Conservation (phyloP, 2,888 invertebrate species). For the Linnaemya tessellans region DNA sequence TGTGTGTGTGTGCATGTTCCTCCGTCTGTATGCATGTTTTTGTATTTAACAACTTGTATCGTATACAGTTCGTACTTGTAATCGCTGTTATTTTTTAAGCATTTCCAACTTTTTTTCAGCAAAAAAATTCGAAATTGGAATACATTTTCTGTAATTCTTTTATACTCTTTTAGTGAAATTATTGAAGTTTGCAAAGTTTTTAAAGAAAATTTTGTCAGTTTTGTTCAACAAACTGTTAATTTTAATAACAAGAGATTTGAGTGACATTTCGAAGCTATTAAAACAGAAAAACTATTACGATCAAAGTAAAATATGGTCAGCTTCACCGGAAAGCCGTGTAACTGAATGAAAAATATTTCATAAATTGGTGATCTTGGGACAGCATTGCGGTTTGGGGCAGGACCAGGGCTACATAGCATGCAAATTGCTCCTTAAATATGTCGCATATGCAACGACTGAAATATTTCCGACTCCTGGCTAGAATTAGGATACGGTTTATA, state of each 20-base stretch:
- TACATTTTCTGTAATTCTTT: slow-evolving; percentile 35
- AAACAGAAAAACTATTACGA: background rate
- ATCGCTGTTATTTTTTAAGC: slow-evolving; percentile 32
- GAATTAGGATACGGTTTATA: too few relatives aligned
- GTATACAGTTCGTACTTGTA: background rate
- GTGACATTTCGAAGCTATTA: background rate
- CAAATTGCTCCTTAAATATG: too few relatives aligned
- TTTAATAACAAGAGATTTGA: slow-evolving; percentile 1
- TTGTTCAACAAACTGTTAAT: slow-evolving; percentile 12
- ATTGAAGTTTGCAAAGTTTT: slow-evolving; percentile 34
- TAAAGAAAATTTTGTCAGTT: slow-evolving; percentile 19
- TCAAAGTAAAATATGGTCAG: background rate
- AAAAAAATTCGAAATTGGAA: slow-evolving; percentile 37
- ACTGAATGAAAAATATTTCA: too few relatives aligned
- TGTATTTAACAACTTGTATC: slow-evolving; percentile 32
- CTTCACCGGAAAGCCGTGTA: too few relatives aligned
- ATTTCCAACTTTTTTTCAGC: slow-evolving; percentile 33
- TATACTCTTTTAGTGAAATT: slow-evolving; percentile 21
- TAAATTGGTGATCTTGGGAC: too few relatives aligned
- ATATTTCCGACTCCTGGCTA: too few relatives aligned
- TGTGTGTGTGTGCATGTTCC: too few relatives aligned
- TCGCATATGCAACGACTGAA: too few relatives aligned
- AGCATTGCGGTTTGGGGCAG: too few relatives aligned
- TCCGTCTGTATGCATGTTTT: background rate
- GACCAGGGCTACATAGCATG: too few relatives aligned